Evolutionary conservation across 1,140 invertebrate genomes (phyloP).

Genomic region (Temnothorax nylanderi): DNA sequence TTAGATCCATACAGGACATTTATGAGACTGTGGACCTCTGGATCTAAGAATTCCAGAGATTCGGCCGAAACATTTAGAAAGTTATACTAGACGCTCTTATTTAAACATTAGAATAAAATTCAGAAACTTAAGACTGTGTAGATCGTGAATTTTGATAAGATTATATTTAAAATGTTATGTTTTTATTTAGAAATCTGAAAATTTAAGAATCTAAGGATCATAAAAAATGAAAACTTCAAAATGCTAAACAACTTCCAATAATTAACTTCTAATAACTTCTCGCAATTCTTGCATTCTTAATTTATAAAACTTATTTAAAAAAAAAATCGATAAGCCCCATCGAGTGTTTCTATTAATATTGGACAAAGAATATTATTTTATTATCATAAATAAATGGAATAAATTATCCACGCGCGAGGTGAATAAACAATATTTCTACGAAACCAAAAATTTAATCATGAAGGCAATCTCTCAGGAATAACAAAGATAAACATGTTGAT

Average conservation of each 20-base stretch:
- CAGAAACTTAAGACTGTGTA: neutral
- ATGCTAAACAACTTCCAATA: neutral
- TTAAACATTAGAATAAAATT: neutral
- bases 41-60: slow-evolving; percentile 19
- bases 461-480: neutral
- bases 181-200: neutral
- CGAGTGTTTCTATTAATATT: neutral
- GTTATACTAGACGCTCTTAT: neutral
- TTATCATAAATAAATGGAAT: neutral
- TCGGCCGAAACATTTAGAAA: neutral
- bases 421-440: neutral
- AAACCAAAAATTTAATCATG: neutral
- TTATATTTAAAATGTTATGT: neutral
- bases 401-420: neutral
- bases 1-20: slow-evolving; percentile 36
- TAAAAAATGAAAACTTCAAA: neutral
- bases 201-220: neutral
- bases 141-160: neutral
- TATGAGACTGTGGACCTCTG: slow-evolving; percentile 7
- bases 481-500: neutral
- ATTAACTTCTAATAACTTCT: neutral
- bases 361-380: neutral
- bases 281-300: neutral
- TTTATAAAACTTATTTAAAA: neutral
- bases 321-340: neutral